Evolutionary conservation across 92 coral and sea anemone genomes (phyloP).

Genomic region (Heliopora coerulea): DNA sequence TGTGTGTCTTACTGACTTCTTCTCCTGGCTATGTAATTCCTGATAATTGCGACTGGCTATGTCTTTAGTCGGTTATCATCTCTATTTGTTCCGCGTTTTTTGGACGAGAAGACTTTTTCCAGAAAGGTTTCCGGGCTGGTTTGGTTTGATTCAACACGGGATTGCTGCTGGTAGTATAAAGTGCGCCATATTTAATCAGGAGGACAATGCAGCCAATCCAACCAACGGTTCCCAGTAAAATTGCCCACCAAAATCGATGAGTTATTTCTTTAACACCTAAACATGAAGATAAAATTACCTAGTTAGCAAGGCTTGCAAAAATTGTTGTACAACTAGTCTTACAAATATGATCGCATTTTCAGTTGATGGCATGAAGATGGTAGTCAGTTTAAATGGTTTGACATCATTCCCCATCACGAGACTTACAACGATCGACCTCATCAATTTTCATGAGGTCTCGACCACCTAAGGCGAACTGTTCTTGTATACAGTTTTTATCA

Average conservation of each 20-base stretch:
- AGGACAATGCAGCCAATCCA: conserved; percentile 1
- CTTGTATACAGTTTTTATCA: too few species aligned
- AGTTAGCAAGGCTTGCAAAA: neutral
- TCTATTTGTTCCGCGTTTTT: conserved; percentile 5
- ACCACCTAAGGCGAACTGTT: too few species aligned
- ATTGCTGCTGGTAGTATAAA: conserved; percentile 8
- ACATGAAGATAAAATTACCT: neutral
- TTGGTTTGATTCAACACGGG: conserved; percentile 7
- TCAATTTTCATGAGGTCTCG: too few species aligned
- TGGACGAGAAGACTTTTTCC: conserved; percentile 12
- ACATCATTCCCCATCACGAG: too few species aligned
- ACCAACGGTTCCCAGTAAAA: conserved; percentile 25
- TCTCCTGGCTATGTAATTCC: too few species aligned
- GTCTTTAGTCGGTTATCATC: neutral
- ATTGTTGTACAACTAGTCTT: too few species aligned
- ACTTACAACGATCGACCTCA: too few species aligned
- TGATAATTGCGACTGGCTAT: too few species aligned
- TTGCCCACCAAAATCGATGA: conserved; percentile 36
- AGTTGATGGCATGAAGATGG: too few species aligned
- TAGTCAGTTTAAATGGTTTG: too few species aligned
- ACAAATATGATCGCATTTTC: too few species aligned
- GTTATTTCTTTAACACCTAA: conserved; percentile 28
- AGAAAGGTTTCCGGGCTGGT: conserved; percentile 5
- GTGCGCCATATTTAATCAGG: conserved; percentile 6
- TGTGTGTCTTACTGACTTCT: too few species aligned